Base-by-base conservation (phyloP, 1,140 invertebrate genomes). In the Vanessa tameamea region DNA sequence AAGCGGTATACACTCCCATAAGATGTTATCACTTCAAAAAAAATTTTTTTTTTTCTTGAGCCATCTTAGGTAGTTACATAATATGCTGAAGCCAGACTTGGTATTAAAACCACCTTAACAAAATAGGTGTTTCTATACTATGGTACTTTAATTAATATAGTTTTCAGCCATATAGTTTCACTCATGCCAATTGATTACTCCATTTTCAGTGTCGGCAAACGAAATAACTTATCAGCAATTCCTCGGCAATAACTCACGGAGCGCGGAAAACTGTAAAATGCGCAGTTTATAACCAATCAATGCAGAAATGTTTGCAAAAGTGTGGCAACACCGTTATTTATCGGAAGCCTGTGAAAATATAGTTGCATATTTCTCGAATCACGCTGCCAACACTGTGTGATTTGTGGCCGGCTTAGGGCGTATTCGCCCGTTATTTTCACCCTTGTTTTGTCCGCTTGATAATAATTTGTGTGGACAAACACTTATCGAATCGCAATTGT, bases 301-400 rank as follows among this genome's bases (percentile, higher is more conserved):
- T 23, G 64, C 64, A 14, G 63, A 61, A 76, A 68, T 76, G 66
- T 76, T 73, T 76, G 66, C 67, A 74, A 71, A n/a, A 53, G 51
- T 53, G 65, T 75, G 73, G 73, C 73, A 75, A 78, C 77, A 78
- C 69, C 69, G 70, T 78, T 78, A 78, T 75, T 77, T 76, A 75
- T 72, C 65, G 77, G 31, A 51, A 14, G 20, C 67, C 59, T 23
- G 53, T 57, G 53, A 23, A 63, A 78, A 78, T 78, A 78, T 78
- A 67, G 61, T 69, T 66, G 77, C 73, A 75, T 78, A 75, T 75
- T 78, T 75, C 71, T 72, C 53, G 67, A 76, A 64, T 66, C 53
- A 57, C 53, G 53, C 20, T 78, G 69, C 55, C 77, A 76, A 78
- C 73, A 76, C 67, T 66, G 23, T 11, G 61, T 76, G 69, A 78